Evolutionary conservation across 2,797 vertebrate species (phyloP), one percentile per base, ranked within the genome.

Genomic region (Leptatherina wallacei): DNA sequence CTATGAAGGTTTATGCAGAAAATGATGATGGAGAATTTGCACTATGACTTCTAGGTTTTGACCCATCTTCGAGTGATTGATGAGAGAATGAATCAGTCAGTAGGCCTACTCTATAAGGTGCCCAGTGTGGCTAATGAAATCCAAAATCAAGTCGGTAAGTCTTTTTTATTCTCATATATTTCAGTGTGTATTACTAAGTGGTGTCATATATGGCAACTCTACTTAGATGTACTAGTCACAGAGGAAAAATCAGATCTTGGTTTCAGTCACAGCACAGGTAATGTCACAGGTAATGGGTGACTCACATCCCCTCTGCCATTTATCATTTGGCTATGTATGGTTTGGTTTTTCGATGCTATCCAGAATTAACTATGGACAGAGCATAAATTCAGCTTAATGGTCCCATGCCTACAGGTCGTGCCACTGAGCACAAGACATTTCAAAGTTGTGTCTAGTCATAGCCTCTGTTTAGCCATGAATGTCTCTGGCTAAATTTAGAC

Each of bases 1-100:
- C 9, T n/a, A 10, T 30, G 13, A 47, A 8, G 7, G 44, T 51
- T 63, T 44, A 24, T 57, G 32, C 32, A 56, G 2, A 54, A 12
- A 54, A 30, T 33, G 35, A 65, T 3, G 11, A 29, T 35, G 55
- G 6, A 20, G 9, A 65, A 7, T 27, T 27, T 29, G 20, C 1
- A 18, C 30, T 47, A 10, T 52, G 32, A 38, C 38, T 30, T 77
- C 40, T 55, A 99, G 98, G 96, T 99, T 78, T 94, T 99, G 96
- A 98, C 97, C 30, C 97, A 99, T 88, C 94, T 99, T 35, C 97
- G 95, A 69, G 98, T 98, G 90, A 98, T 99, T 77, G 98, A 99
- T 6, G 98, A 99, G 75, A 95, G 98, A 82, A 98, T 98, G 96
- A 99, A 99, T 89, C 97, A 99, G 91, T 98, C 97, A 10, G 87